Conservation (phyloP, 1,140 invertebrate genomes). For the Aphelinus atriplicis region DNA sequence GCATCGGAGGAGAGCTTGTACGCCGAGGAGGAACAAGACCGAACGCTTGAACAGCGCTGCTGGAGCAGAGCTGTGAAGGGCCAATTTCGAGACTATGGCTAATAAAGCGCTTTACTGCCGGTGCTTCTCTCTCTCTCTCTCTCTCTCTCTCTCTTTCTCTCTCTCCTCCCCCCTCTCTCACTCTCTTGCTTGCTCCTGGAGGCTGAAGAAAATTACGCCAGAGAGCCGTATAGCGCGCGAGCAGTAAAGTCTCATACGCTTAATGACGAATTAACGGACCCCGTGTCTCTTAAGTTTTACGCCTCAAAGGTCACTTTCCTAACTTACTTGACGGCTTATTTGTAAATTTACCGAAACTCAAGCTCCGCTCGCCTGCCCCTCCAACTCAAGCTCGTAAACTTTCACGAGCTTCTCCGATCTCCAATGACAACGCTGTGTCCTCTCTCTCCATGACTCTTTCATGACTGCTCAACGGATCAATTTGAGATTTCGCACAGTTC, state of each 20-base stretch:
- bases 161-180: not conserved
- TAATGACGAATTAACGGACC: conserved; percentile 41
- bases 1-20: no score
- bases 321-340: conserved; percentile 28
- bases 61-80: conserved; percentile 15
- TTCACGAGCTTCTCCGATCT: no score
- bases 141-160: not conserved
- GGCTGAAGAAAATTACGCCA: conserved; percentile 20
- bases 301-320: conserved; percentile 4
- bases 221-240: not conserved
- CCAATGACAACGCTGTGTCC: no score
- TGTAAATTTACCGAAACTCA: conserved; percentile 26
- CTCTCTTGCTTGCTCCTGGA: not conserved
- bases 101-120: conserved; percentile 38
- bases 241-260: conserved; percentile 40
- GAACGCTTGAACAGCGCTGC: not conserved
- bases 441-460: no score
- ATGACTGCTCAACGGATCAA: no score
- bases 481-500: no score
- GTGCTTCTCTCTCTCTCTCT: not conserved
- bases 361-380: not conserved
- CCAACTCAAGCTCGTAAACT: not conserved
- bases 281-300: conserved; percentile 25
- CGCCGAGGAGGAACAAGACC: not conserved
- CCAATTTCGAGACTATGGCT: conserved; percentile 39